phyloP scores from a whole-genome alignment of 2,888 invertebrate genomes.

The Parnassius mnemosyne region DNA sequence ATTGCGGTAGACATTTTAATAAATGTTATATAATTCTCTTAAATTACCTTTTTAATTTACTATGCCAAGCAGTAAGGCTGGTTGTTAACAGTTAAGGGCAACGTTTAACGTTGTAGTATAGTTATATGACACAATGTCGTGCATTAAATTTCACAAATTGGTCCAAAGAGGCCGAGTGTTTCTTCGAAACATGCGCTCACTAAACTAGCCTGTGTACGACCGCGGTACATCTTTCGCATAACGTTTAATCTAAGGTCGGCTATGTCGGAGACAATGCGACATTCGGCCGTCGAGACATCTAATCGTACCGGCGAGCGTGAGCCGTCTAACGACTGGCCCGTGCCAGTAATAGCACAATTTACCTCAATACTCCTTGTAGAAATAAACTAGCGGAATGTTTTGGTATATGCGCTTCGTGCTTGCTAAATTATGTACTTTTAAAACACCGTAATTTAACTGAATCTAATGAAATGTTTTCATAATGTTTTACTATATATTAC shows the following conservation, averaged over 20 bases:
- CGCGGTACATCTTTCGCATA: slow-evolving; percentile 71
- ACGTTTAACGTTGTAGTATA: slow-evolving; percentile 26
- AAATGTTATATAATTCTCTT: slow-evolving; percentile 14
- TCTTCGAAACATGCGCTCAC: slow-evolving; percentile 67
- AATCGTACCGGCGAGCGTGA: slow-evolving; percentile 49
- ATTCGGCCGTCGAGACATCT: slow-evolving; percentile 58
- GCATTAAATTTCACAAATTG: slow-evolving; percentile 60
- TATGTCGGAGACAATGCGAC: slow-evolving; percentile 72
- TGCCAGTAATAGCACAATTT: slow-evolving; percentile 77
- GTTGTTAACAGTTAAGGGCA: slow-evolving; percentile 2
- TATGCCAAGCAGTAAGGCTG: slow-evolving; percentile 10
- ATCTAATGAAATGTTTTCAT: slow-evolving; percentile 25
- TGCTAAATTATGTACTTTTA: slow-evolving; percentile 69
- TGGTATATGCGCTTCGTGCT: slow-evolving; percentile 70
- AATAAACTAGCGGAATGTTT: slow-evolving; percentile 70
- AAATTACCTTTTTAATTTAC: slow-evolving; percentile 22
- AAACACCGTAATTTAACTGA: slow-evolving; percentile 65
- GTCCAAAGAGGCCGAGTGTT: slow-evolving; percentile 74
- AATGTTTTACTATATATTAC: too few relatives aligned
- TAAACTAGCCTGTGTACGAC: slow-evolving; percentile 61
- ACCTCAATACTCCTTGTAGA: slow-evolving; percentile 71
- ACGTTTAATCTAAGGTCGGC: slow-evolving; percentile 72
- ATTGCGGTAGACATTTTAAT: slow-evolving; percentile 11
- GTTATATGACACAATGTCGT: slow-evolving; percentile 5
- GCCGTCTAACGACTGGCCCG: slow-evolving; percentile 74